Conservation (phyloP, 2,888 invertebrate genomes). For the Marronus borbonicus region DNA sequence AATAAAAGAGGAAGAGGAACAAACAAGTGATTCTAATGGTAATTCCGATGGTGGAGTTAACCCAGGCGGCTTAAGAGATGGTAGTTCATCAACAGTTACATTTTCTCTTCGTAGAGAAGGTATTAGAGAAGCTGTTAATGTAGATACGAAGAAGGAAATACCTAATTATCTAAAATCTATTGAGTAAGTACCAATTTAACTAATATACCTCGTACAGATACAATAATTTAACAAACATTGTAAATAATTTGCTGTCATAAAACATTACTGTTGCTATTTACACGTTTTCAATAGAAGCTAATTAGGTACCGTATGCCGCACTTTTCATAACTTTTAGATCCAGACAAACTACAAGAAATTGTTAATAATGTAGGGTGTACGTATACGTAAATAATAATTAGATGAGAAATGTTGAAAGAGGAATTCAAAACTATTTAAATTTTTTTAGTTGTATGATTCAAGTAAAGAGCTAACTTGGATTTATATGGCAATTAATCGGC, state of each 20-base stretch:
- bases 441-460: no score
- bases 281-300: no score
- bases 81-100: not conserved
- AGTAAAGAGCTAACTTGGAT: no score
- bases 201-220: not conserved
- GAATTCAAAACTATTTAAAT: no score
- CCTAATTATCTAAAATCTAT: constrained; percentile 36
- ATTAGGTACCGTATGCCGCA: no score
- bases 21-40: not conserved
- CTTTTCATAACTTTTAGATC: no score
- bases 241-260: not conserved
- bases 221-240: not conserved
- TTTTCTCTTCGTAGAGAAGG: constrained; percentile 36
- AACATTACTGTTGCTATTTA: no score
- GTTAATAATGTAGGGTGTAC: no score
- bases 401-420: no score
- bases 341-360: no score
- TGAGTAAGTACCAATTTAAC: constrained; percentile 31
- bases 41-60: not conserved
- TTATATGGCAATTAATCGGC: no score
- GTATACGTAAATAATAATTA: no score
- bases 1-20: constrained; percentile 11
- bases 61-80: not conserved
- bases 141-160: constrained; percentile 44
- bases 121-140: constrained; percentile 41